A percentile compares a stretch with the other conserved stretches of the same genome.
Evolutionary conservation across 1,140 invertebrate genomes (phyloP).

Genomic region (Portunus trituberculatus): DNA sequence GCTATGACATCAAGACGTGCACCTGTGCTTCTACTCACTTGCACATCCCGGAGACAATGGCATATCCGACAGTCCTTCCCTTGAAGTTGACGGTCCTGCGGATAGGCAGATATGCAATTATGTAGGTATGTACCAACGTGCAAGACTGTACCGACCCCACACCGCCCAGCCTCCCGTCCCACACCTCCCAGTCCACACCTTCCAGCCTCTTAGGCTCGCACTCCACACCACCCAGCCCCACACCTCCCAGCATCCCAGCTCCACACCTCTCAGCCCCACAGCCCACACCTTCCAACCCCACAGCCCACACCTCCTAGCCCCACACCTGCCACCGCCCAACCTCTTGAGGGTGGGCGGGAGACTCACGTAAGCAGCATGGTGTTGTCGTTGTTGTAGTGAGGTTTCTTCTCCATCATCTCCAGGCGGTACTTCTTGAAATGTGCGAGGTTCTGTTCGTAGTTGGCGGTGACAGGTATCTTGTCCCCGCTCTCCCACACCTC

Average conservation of each 20-base stretch:
- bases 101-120: neutral
- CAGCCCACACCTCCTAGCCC: neutral
- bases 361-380: slow-evolving; percentile 96
- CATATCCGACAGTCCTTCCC: slow-evolving; percentile 58
- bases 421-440: slow-evolving; percentile 91
- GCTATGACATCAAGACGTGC: neutral
- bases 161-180: neutral
- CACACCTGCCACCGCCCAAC: neutral
- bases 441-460: neutral
- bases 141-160: neutral
- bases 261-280: neutral
- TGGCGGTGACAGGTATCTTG: slow-evolving; percentile 84
- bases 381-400: slow-evolving; percentile 93
- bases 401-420: slow-evolving; percentile 87
- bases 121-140: neutral
- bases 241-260: neutral
- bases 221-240: neutral
- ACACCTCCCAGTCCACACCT: neutral
- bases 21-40: neutral
- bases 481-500: slow-evolving; percentile 94
- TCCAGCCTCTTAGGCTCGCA: neutral
- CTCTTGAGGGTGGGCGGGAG: neutral
- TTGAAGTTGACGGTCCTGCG: slow-evolving; percentile 60
- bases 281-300: neutral
- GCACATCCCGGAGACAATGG: slow-evolving; percentile 56